Conservation (phyloP, 2,113 vertebrate genomes). For the Sclerurus mexicanus region DNA sequence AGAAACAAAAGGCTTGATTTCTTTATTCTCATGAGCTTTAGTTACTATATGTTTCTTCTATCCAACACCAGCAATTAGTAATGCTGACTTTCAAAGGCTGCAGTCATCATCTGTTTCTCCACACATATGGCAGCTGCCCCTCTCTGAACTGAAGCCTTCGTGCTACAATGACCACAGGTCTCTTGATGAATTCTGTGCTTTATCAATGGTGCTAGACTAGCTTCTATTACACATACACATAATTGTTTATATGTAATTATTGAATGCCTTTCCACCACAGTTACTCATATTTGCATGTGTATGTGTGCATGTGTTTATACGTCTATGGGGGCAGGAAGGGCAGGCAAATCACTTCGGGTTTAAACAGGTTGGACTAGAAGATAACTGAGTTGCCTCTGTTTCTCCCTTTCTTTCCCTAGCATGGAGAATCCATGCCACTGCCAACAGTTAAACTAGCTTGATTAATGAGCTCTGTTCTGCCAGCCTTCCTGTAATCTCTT, state of each 20-base stretch:
- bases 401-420: neutral
- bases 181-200: neutral
- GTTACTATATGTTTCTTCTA: neutral
- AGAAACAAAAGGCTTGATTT: neutral
- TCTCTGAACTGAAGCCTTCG: neutral
- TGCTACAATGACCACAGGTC: neutral
- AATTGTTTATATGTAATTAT: neutral
- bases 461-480: constrained; percentile 19
- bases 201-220: neutral
- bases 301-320: neutral
- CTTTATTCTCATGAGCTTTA: neutral
- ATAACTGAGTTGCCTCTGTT: neutral
- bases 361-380: neutral
- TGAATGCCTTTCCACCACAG: neutral
- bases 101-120: neutral
- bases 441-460: neutral
- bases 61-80: neutral
- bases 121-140: neutral
- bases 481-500: neutral
- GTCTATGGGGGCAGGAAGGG: neutral
- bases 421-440: neutral
- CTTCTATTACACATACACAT: neutral
- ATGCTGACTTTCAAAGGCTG: neutral
- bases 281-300: neutral
- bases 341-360: neutral